Conservation (phyloP, 1,140 invertebrate species). For the Drosophila biarmipes region DNA sequence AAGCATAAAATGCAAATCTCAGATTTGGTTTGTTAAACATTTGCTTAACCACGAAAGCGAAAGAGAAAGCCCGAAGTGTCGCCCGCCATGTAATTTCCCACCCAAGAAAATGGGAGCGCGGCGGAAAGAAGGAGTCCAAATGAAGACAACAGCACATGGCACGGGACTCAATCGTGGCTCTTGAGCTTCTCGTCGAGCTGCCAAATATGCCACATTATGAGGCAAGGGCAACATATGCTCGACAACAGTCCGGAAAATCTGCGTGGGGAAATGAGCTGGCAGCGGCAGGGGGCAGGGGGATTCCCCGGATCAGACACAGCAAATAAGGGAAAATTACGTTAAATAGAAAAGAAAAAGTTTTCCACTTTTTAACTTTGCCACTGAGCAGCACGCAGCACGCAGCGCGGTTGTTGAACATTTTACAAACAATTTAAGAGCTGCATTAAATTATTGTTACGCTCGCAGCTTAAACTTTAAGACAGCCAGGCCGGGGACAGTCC, state of each 20-base stretch:
- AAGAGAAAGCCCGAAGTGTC: conserved; percentile 50
- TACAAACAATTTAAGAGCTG: conserved; percentile 81
- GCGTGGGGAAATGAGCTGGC: conserved; percentile 61
- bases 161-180: conserved; percentile 45
- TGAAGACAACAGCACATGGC: conserved; percentile 60
- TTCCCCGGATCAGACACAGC: conserved; percentile 35
- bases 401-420: conserved; percentile 78
- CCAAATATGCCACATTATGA: conserved; percentile 77
- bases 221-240: conserved; percentile 79
- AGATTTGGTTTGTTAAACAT: conserved; percentile 82
- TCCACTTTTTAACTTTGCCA: conserved; percentile 80
- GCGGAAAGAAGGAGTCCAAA: conserved; percentile 57
- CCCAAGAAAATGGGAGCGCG: conserved; percentile 30
- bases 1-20: conserved; percentile 80
- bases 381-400: conserved; percentile 20
- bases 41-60: conserved; percentile 80
- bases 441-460: conserved; percentile 83
- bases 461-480: conserved; percentile 77
- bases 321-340: conserved; percentile 83
- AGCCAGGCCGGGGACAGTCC: conserved; percentile 56
- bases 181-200: conserved; percentile 56
- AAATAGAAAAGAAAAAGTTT: conserved; percentile 81
- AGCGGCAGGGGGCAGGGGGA: neutral
- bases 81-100: conserved; percentile 3
- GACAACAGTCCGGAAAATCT: conserved; percentile 57